Evolutionary conservation across 2,797 vertebrate genomes (phyloP).

Genomic region (Syngnathus rostellatus): DNA sequence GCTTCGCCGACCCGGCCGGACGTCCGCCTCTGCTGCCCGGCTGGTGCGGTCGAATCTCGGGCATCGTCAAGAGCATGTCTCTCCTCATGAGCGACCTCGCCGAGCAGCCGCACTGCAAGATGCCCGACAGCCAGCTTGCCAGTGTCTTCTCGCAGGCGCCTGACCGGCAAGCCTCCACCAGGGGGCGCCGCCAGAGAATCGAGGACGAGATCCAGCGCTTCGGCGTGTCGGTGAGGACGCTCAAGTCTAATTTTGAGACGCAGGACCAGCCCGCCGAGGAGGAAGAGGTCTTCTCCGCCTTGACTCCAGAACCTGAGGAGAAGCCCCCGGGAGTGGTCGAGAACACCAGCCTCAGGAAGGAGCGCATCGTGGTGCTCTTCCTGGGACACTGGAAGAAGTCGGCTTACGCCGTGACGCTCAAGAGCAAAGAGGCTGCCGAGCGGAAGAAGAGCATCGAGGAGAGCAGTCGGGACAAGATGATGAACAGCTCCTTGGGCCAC

Average conservation of each 20-base stretch:
- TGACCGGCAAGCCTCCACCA: conserved; percentile 52
- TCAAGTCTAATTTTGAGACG: conserved; percentile 83
- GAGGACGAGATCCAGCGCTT: conserved; percentile 83
- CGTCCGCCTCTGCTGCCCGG: conserved; percentile 64
- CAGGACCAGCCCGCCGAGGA: conserved; percentile 36
- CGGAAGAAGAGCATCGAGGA: conserved; percentile 56
- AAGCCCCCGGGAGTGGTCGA: conserved; percentile 52
- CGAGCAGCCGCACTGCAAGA: conserved; percentile 70
- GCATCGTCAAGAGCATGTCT: conserved; percentile 83
- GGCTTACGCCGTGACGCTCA: conserved; percentile 65
- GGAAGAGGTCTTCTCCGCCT: conserved; percentile 15
- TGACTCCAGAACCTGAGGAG: conserved; percentile 54
- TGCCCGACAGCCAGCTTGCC: conserved; percentile 72
- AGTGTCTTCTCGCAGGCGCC: conserved; percentile 68
- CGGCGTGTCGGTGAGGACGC: conserved; percentile 81
- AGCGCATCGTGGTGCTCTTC: conserved; percentile 86
- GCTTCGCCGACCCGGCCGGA: conserved; percentile 68
- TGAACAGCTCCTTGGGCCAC: conserved; percentile 68
- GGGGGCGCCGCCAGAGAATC: conserved; percentile 65
- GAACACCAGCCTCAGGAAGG: conserved; percentile 79
- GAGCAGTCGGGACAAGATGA: conserved; percentile 42
- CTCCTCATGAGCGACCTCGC: conserved; percentile 77
- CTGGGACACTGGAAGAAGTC: conserved; percentile 92
- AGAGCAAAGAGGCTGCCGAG: conserved; percentile 57
- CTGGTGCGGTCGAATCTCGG: conserved; percentile 83